phyloP scores from a whole-genome alignment of 1,140 invertebrate species.

The Drosophila pachea region DNA sequence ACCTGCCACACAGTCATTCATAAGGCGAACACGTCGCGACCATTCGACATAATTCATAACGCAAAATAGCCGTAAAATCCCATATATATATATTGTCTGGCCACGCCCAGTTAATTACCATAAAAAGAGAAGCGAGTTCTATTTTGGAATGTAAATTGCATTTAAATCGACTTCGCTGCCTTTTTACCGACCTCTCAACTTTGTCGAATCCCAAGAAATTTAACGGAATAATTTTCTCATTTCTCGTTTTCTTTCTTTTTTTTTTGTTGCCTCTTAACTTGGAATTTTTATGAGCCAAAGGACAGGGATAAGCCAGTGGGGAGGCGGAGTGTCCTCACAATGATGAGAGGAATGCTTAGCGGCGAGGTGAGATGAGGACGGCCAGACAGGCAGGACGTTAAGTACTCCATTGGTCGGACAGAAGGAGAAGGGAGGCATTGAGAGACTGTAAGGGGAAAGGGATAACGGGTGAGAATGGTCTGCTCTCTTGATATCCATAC shows the following conservation, averaged over 20 bases:
- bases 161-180: constrained; percentile 54
- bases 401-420: too few relatives aligned
- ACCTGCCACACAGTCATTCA: too few relatives aligned
- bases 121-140: constrained; percentile 60
- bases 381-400: too few relatives aligned
- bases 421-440: too few relatives aligned
- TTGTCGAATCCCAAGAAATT: constrained; percentile 40
- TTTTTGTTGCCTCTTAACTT: not conserved
- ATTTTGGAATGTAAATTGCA: constrained; percentile 72
- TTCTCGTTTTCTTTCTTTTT: constrained; percentile 1
- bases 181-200: constrained; percentile 56
- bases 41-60: constrained; percentile 19
- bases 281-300: constrained; percentile 56
- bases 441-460: too few relatives aligned
- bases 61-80: constrained; percentile 7
- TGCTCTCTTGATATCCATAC: too few relatives aligned
- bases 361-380: too few relatives aligned
- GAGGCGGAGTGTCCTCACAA: too few relatives aligned
- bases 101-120: constrained; percentile 64
- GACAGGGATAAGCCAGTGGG: constrained; percentile 18
- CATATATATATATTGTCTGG: not conserved
- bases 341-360: too few relatives aligned
- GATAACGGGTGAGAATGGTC: too few relatives aligned
- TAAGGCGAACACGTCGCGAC: constrained; percentile 18
- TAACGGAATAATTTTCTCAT: constrained; percentile 2